These are phyloP conservation scores for Pachycephala philippinensis DNA, from an alignment of 2,113 vertebrate genomes.

Conservation along the genomic window DNA sequence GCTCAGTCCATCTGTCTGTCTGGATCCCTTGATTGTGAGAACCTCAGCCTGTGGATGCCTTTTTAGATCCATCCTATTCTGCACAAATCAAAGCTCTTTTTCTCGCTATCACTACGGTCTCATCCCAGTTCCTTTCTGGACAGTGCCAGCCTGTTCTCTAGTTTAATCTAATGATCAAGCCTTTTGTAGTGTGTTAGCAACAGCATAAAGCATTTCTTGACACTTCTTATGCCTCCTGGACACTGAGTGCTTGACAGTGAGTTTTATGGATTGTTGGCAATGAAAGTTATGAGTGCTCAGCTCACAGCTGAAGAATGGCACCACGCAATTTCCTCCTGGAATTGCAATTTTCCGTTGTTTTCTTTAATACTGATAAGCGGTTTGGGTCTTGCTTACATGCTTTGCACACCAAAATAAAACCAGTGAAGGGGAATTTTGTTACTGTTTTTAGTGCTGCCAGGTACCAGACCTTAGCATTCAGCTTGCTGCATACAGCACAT, in stretches of 20 bases:
- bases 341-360: background rate
- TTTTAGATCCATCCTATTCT: background rate
- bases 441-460: background rate
- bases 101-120: background rate
- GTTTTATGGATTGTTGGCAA: slow-evolving; percentile 41
- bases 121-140: background rate
- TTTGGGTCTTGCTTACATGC: background rate
- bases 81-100: background rate
- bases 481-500: background rate
- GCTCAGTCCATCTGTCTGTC: background rate
- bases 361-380: background rate
- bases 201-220: slow-evolving; percentile 46
- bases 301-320: slow-evolving; percentile 14
- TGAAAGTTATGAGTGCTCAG: background rate
- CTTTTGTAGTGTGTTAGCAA: slow-evolving; percentile 50
- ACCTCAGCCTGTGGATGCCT: background rate
- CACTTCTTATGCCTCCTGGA: slow-evolving; percentile 34
- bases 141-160: background rate
- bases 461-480: background rate
- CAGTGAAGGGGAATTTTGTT: background rate
- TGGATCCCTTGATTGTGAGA: background rate
- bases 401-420: background rate
- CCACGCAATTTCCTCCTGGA: slow-evolving; percentile 5
- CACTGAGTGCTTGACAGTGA: background rate
- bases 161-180: slow-evolving; percentile 36